Evolutionary conservation across 2,113 vertebrate genomes (phyloP).

Genomic region (Glaucomys volans): DNA sequence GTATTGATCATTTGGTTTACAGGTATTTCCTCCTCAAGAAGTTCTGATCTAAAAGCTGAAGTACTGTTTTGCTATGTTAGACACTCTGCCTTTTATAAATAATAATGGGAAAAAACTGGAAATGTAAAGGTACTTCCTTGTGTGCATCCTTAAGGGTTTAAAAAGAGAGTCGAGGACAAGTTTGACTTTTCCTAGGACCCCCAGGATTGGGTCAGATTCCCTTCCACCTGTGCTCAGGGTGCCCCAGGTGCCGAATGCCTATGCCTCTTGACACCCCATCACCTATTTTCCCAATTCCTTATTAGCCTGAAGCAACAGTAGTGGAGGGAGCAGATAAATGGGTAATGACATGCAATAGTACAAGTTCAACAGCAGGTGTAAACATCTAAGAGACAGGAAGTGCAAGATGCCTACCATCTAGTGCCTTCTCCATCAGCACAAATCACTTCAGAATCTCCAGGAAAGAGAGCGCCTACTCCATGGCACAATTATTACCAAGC

Average conservation of each 20-base stretch:
- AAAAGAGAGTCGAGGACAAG: neutral
- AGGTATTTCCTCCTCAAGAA: neutral
- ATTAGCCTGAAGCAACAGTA: neutral
- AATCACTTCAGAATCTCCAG: neutral
- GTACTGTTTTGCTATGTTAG: neutral
- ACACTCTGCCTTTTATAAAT: neutral
- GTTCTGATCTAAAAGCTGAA: neutral
- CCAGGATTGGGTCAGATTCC: too few species aligned
- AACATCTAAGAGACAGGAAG: neutral
- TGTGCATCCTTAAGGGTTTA: neutral
- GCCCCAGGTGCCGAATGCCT: fast-evolving
- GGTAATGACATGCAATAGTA: neutral
- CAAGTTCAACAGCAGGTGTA: neutral
- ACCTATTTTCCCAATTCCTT: too few species aligned
- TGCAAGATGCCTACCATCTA: neutral
- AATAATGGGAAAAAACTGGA: neutral
- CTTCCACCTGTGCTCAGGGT: fast-evolving
- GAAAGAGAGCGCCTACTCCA: neutral
- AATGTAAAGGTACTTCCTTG: neutral
- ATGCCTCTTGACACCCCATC: fast-evolving
- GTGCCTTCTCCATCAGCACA: neutral
- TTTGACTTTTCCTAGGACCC: neutral
- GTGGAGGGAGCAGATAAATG: neutral
- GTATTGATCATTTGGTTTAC: neutral
- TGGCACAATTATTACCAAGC: neutral